phyloP scores from a whole-genome alignment of 2,113 vertebrate species.

The Zootoca vivipara region DNA sequence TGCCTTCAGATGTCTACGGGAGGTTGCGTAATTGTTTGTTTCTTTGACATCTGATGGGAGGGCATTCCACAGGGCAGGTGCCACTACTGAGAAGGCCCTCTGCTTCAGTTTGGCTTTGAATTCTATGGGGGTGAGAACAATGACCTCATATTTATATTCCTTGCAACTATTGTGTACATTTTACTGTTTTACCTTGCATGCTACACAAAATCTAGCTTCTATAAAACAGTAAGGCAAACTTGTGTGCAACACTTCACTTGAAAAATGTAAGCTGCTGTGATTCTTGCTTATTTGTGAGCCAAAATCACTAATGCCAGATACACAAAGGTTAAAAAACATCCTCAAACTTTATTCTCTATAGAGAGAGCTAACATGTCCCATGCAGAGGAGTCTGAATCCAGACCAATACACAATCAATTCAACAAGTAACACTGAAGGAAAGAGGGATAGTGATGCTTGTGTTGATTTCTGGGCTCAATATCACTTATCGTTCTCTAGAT shows the following conservation, averaged over 20 bases:
- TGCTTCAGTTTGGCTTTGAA: background rate
- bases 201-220: background rate
- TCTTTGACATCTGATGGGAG: too few relatives aligned
- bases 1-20: too few relatives aligned
- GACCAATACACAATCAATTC: background rate
- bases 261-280: background rate
- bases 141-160: background rate
- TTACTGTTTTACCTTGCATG: background rate
- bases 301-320: background rate
- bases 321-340: background rate
- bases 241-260: background rate
- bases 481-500: background rate
- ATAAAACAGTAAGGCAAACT: background rate
- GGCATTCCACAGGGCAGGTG: too few relatives aligned
- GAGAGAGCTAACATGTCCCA: too few relatives aligned
- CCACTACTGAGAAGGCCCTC: too few relatives aligned
- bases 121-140: background rate
- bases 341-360: too few relatives aligned
- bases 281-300: background rate
- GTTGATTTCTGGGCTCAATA: background rate
- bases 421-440: background rate
- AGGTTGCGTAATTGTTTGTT: too few relatives aligned
- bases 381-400: background rate
- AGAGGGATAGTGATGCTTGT: background rate
- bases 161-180: background rate